Conservation (phyloP, 2,113 vertebrate species). For the Ramphastos sulfuratus region DNA sequence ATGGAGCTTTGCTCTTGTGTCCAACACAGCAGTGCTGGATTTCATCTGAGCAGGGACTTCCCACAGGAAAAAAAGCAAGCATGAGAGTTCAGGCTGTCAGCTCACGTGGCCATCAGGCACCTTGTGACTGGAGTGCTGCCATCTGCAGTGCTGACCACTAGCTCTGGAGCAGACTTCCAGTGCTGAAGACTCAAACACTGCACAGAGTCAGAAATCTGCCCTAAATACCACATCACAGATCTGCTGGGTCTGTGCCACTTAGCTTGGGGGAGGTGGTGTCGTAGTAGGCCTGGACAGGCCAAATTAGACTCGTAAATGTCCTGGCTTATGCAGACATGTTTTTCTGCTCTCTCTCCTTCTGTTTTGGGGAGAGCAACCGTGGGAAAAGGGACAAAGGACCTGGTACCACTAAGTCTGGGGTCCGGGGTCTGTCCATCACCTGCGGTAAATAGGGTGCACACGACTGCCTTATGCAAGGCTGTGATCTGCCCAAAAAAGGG, state of each 20-base stretch:
- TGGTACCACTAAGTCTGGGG: no score
- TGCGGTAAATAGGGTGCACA: no score
- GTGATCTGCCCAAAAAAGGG: no score
- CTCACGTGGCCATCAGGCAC: not conserved
- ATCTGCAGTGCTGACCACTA: not conserved
- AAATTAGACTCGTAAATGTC: no score
- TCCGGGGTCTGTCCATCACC: no score
- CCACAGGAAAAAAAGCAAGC: not conserved
- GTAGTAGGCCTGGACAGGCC: no score
- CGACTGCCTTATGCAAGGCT: no score
- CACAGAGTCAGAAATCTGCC: not conserved
- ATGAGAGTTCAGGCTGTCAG: not conserved
- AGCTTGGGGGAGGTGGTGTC: not conserved
- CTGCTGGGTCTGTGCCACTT: not conserved
- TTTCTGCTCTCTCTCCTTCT: no score
- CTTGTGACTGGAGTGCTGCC: not conserved
- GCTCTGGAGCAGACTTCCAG: not conserved
- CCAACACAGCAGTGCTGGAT: not conserved
- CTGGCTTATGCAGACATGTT: no score
- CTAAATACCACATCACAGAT: not conserved
- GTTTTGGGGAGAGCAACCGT: no score
- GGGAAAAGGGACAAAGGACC: no score
- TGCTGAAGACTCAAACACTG: not conserved
- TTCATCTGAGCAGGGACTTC: not conserved
- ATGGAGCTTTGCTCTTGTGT: not conserved